Base-by-base conservation (phyloP, 2,888 invertebrate species). In the Drosophila picticornis region DNA sequence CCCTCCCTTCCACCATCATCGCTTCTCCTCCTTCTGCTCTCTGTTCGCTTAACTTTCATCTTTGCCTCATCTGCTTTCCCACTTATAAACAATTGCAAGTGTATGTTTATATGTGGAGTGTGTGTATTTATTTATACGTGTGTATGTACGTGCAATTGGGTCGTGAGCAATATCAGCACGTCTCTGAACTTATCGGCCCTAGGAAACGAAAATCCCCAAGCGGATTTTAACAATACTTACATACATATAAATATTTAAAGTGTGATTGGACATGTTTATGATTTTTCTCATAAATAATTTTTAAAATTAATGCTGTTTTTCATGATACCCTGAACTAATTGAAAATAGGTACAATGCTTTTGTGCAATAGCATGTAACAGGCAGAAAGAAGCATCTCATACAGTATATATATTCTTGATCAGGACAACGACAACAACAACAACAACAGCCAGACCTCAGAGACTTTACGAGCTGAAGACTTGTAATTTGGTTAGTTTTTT, bases 21-120 rank as follows among this genome's bases (percentile, higher is more conserved):
- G 25, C 46, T 25, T 25, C 22, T 22, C 22, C 9, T 25, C 2
- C 22, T 13, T 7, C 51, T 64, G 32, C 19, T 43, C 46, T 48
- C 46, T 19, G 62, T 67, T 60, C 50, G 32, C 43, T 56, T 27
- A 46, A 46, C 22, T 72, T 56, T 62, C 32, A 22, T 58, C 22
- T 50, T 60, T 57, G 34, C 46, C n/a, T 19, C 36, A 32, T 46
- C 56, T 61, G 27, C 25, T 62, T 43, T 43, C 52, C n/a, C 19
- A 43, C 40, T 40, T 63, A 61, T 64, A 64, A 75, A 63, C 66
- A 77, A 64, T 68, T 65, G 55, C 36, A 51, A 53, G 43, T 61
- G 31, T 22, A 50, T 51, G 31, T 48, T 34, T 29, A 32, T 55
- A 29, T 38, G 25, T 22, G 48, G 34, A 36, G 36, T 53, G 13